Evolutionary conservation across 2,113 vertebrate species (phyloP).

Genomic region (Ardeotis arabs): DNA sequence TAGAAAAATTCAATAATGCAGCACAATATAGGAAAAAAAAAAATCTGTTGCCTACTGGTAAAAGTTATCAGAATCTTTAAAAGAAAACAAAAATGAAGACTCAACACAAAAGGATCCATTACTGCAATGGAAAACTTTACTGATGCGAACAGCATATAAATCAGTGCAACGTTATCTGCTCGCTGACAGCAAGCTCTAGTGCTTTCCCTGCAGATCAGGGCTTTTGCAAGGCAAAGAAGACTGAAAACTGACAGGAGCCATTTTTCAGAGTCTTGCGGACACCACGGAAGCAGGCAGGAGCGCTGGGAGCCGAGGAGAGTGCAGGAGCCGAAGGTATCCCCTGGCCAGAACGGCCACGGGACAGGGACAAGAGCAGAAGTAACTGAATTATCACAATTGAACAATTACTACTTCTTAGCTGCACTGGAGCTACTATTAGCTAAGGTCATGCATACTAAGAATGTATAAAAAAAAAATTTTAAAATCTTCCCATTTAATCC

Average conservation of each 20-base stretch:
- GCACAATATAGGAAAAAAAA: not conserved
- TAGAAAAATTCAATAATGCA: not conserved
- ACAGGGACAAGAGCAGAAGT: not conserved
- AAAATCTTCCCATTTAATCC: not conserved
- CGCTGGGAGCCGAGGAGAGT: rapidly evolving
- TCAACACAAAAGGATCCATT: not conserved
- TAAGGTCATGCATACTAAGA: not conserved
- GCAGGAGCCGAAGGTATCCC: not conserved
- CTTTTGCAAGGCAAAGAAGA: not conserved
- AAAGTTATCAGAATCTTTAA: not conserved
- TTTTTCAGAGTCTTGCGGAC: not conserved
- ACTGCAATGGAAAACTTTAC: slow-evolving; percentile 29
- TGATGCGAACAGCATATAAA: slow-evolving; percentile 17
- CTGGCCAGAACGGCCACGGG: not conserved
- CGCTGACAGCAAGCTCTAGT: not conserved
- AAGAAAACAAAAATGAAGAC: not conserved
- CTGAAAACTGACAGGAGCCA: slow-evolving; percentile 19
- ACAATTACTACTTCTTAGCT: not conserved
- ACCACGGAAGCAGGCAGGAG: not conserved
- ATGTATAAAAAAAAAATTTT: not conserved
- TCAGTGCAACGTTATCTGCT: not conserved
- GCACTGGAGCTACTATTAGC: not conserved
- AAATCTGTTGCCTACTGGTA: not conserved
- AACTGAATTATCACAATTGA: not conserved
- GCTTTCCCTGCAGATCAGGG: not conserved